Conservation (phyloP, 2,888 invertebrate genomes). For the Sthenelais limicola region DNA sequence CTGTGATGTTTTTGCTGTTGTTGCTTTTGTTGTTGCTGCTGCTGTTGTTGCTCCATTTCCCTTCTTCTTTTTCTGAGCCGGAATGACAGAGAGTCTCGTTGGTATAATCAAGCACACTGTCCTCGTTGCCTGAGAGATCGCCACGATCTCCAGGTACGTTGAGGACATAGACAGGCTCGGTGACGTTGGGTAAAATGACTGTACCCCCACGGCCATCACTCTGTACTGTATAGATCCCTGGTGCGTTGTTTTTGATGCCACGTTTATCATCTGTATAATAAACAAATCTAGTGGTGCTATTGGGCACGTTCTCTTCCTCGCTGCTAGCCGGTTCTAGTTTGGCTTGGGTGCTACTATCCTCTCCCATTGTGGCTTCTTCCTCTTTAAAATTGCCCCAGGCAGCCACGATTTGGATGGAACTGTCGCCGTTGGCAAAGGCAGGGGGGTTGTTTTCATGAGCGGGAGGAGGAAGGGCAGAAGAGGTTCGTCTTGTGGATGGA, state of each 20-base stretch:
- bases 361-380: conserved; percentile 1
- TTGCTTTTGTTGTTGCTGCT: conserved; percentile 10
- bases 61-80: conserved; percentile 4
- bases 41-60: not conserved
- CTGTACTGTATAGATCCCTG: conserved; percentile 16
- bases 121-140: conserved; percentile 8
- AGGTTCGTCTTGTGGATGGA: no score
- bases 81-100: conserved; percentile 28
- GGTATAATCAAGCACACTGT: conserved; percentile 1
- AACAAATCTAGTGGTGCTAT: not conserved
- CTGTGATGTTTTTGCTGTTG: conserved; percentile 14
- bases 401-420: conserved; percentile 30
- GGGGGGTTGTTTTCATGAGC: conserved; percentile 20
- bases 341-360: not conserved
- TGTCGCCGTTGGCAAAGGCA: conserved; percentile 36
- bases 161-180: conserved; percentile 29
- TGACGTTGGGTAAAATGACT: conserved; percentile 17
- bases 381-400: conserved; percentile 33
- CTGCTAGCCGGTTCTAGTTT: conserved; percentile 18
- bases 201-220: conserved; percentile 26
- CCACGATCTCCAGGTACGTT: not conserved
- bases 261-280: not conserved
- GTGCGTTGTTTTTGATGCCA: not conserved
- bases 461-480: not conserved
- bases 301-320: not conserved